A percentile compares a stretch with the other conserved stretches of the same genome.
phyloP scores from a whole-genome alignment of 2,888 invertebrate species.

The Campoplex nolae region DNA sequence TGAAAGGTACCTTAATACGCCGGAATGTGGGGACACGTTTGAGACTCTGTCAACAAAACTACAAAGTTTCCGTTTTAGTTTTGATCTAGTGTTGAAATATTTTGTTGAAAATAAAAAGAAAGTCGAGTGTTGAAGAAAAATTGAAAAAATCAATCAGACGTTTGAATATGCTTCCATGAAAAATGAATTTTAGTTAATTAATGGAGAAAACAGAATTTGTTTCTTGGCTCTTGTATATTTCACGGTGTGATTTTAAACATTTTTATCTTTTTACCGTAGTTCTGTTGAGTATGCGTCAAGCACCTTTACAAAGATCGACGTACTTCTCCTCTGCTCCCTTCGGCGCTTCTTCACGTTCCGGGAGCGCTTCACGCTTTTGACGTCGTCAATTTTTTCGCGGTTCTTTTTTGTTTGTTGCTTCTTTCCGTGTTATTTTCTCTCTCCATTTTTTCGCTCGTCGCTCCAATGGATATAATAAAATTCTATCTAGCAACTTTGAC shows the following conservation, averaged over 20 bases:
- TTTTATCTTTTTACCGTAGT: constrained; percentile 2
- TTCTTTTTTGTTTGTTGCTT: constrained; percentile 2
- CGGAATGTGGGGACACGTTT: background rate
- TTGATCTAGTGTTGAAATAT: background rate
- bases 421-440: constrained; percentile 24
- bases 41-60: background rate
- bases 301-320: constrained; percentile 77
- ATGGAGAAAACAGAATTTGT: background rate
- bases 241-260: background rate
- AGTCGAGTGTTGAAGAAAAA: background rate
- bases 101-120: background rate
- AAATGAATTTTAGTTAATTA: background rate
- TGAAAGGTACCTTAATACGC: background rate
- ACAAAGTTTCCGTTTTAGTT: background rate
- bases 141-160: background rate
- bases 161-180: background rate
- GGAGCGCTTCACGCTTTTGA: constrained; percentile 73
- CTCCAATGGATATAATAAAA: constrained; percentile 56
- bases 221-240: background rate
- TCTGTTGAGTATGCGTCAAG: constrained; percentile 75
- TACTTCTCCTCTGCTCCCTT: constrained; percentile 60
- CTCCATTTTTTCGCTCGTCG: constrained; percentile 24
- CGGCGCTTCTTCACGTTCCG: constrained; percentile 48
- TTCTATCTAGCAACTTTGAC: constrained; percentile 44
- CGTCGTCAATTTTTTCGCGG: constrained; percentile 72